These are phyloP conservation scores for Rallus limicola DNA, from an alignment of 2,113 vertebrate species.

Conservation along the genomic window DNA sequence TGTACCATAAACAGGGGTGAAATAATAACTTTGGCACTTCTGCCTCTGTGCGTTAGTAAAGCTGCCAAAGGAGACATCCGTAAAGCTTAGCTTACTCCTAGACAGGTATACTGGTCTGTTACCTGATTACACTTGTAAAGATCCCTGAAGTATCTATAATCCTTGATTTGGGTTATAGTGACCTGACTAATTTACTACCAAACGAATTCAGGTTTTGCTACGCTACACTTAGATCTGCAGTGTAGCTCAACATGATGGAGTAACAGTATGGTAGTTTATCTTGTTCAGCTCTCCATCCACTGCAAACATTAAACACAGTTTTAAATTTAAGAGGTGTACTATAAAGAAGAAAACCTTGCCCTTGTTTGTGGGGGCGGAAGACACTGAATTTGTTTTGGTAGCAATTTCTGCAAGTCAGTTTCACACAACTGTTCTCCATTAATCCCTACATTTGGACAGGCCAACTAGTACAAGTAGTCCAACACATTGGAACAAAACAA, in stretches of 20 bases:
- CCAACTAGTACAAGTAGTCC: neutral
- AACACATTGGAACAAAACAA: neutral
- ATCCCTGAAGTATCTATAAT: neutral
- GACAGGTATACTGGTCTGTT: neutral
- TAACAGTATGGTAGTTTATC: neutral
- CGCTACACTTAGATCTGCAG: neutral
- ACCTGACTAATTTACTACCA: neutral
- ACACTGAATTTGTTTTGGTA: neutral
- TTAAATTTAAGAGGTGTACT: neutral
- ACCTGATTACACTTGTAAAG: neutral
- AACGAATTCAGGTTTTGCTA: neutral
- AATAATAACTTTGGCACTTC: neutral
- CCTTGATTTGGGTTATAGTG: neutral
- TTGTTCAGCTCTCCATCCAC: neutral
- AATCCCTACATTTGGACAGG: neutral
- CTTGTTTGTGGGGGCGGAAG: neutral
- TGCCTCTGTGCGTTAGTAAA: neutral
- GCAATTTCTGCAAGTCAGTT: neutral
- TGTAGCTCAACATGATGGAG: neutral
- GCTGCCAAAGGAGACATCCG: neutral
- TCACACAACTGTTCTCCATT: neutral
- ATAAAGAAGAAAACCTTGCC: neutral
- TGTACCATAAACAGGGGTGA: neutral
- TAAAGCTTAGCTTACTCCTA: neutral
- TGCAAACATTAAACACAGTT: neutral